Evolutionary conservation across 2,797 vertebrate genomes (phyloP).

Genomic region (Gobionotothen gibberifrons): DNA sequence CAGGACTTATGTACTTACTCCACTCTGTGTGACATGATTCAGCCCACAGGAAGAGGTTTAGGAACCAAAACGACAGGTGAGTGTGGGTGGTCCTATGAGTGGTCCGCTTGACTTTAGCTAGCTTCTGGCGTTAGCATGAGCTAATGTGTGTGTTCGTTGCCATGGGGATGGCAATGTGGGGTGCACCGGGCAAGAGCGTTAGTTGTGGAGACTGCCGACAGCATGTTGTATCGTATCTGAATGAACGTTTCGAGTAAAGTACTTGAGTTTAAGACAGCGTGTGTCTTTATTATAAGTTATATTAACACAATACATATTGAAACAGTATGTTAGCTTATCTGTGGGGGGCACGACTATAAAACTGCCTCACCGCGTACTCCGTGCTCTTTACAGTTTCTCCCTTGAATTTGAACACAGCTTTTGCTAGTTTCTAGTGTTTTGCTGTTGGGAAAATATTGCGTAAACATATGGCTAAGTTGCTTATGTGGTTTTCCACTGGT

Average conservation of each 20-base stretch:
- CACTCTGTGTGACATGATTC: neutral
- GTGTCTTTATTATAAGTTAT: no score
- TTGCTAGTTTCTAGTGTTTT: neutral
- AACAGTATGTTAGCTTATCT: neutral
- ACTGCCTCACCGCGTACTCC: no score
- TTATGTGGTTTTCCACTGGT: neutral
- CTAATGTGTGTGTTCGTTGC: no score
- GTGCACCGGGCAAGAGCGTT: no score
- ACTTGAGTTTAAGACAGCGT: no score
- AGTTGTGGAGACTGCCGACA: no score
- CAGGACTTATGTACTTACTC: neutral
- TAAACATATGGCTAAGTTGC: neutral
- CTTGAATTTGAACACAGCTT: no score
- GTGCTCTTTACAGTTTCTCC: no score
- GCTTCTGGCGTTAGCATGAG: neutral
- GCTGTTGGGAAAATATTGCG: neutral
- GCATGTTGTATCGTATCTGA: no score
- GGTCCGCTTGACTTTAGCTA: neutral
- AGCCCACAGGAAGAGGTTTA: neutral
- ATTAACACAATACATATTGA: no score
- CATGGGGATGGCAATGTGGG: no score
- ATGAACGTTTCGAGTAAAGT: no score
- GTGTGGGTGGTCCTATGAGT: neutral
- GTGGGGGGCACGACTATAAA: neutral
- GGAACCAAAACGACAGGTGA: neutral